These are phyloP conservation scores for Brachionus sp. DNA, from an alignment of 1,140 invertebrate genomes.

Conservation along the genomic window DNA sequence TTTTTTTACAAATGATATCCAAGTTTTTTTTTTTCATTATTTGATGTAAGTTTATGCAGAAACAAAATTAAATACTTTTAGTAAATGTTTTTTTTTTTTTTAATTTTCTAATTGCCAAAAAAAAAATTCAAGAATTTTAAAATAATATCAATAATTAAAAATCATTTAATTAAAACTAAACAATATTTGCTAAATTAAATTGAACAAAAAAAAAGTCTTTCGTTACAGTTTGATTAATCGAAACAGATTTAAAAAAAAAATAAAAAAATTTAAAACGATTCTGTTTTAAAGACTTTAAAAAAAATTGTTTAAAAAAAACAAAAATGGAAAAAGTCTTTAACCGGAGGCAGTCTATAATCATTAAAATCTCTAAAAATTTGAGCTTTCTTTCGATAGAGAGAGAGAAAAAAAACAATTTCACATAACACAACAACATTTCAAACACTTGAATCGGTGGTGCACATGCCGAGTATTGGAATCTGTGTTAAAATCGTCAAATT, in stretches of 20 bases:
- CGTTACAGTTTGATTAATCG: background rate
- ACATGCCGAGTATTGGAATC: background rate
- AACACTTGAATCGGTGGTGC: background rate
- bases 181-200: background rate
- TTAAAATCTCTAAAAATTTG: background rate
- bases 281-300: conserved; percentile 1
- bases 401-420: background rate
- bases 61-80: background rate
- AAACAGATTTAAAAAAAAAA: conserved; percentile 12
- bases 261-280: conserved; percentile 32
- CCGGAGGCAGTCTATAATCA: background rate
- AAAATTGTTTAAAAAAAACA: background rate
- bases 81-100: background rate
- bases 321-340: background rate
- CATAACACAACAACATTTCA: conserved; percentile 30
- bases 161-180: conserved; percentile 2
- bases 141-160: conserved; percentile 1
- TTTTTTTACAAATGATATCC: background rate
- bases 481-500: conserved; percentile 14
- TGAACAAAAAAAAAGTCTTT: background rate
- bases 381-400: background rate
- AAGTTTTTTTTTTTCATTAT: background rate
- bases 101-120: background rate
- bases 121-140: background rate
- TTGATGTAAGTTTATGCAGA: background rate